Conservation (phyloP, 2,888 invertebrate species). For the Machimus atricapillus region DNA sequence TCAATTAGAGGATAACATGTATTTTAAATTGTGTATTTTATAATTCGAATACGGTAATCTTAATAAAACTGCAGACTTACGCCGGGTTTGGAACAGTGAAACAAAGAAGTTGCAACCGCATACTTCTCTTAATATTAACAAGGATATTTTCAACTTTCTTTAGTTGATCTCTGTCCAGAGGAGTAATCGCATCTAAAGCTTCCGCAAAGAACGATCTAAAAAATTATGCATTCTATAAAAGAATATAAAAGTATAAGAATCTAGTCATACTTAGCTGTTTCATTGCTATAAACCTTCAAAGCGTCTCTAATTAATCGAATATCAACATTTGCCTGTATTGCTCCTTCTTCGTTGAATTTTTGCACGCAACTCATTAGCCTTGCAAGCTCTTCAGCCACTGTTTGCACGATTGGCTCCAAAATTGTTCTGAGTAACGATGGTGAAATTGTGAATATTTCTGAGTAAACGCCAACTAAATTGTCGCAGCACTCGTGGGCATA, state of each 20-base stretch:
- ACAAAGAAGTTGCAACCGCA: conserved; percentile 74
- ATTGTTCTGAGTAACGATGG: conserved; percentile 78
- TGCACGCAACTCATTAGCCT: conserved; percentile 83
- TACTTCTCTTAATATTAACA: conserved; percentile 69
- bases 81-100: conserved; percentile 60
- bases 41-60: not conserved
- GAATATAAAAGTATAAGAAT: not conserved
- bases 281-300: conserved; percentile 70
- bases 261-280: conserved; percentile 69
- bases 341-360: conserved; percentile 73
- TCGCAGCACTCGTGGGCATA: conserved; percentile 90
- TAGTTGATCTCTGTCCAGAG: conserved; percentile 70
- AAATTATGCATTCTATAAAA: not conserved
- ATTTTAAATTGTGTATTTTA: not conserved
- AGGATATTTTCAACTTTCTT: conserved; percentile 70
- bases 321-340: conserved; percentile 82
- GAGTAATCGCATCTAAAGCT: conserved; percentile 77
- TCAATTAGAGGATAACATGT: not conserved
- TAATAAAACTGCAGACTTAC: not conserved
- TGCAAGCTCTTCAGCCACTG: conserved; percentile 90
- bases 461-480: conserved; percentile 70
- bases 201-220: conserved; percentile 80
- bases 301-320: conserved; percentile 73
- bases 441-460: conserved; percentile 69
- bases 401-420: conserved; percentile 82